These are phyloP conservation scores for Patella depressa DNA, from an alignment of 2,888 invertebrate genomes.

Conservation along the genomic window DNA sequence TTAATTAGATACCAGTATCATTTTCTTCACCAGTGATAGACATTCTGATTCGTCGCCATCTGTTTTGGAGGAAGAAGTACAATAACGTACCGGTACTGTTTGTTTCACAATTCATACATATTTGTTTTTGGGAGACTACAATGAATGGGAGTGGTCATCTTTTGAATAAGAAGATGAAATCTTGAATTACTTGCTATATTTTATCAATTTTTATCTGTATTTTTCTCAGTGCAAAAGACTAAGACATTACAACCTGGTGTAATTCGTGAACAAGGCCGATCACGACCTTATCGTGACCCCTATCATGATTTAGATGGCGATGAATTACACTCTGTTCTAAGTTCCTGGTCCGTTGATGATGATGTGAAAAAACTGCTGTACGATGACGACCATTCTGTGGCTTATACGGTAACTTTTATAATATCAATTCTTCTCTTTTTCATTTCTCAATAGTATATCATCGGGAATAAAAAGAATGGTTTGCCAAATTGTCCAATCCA, in stretches of 20 bases:
- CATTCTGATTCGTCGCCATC: too few relatives aligned
- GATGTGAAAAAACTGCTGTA: slow-evolving; percentile 60
- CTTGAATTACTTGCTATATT: not conserved
- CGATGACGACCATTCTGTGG: slow-evolving; percentile 47
- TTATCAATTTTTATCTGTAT: not conserved
- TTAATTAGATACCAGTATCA: too few relatives aligned
- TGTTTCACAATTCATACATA: too few relatives aligned
- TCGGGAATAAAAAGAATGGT: too few relatives aligned
- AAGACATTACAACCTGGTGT: slow-evolving; percentile 7
- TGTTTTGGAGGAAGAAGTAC: too few relatives aligned
- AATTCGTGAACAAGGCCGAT: slow-evolving; percentile 34
- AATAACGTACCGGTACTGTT: too few relatives aligned
- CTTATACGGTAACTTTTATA: slow-evolving; percentile 22
- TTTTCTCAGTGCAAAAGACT: slow-evolving; percentile 21
- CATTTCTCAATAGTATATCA: not conserved
- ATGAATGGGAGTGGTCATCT: too few relatives aligned
- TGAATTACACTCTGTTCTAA: slow-evolving; percentile 57
- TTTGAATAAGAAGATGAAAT: too few relatives aligned
- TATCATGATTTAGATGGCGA: slow-evolving; percentile 42
- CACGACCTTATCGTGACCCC: slow-evolving; percentile 63
- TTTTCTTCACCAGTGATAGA: too few relatives aligned
- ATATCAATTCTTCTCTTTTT: not conserved
- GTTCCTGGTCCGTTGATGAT: slow-evolving; percentile 65
- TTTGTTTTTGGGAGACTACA: too few relatives aligned
- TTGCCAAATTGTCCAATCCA: too few relatives aligned